phyloP scores from a whole-genome alignment of 2,113 vertebrate genomes.

The Etheostoma spectabile region DNA sequence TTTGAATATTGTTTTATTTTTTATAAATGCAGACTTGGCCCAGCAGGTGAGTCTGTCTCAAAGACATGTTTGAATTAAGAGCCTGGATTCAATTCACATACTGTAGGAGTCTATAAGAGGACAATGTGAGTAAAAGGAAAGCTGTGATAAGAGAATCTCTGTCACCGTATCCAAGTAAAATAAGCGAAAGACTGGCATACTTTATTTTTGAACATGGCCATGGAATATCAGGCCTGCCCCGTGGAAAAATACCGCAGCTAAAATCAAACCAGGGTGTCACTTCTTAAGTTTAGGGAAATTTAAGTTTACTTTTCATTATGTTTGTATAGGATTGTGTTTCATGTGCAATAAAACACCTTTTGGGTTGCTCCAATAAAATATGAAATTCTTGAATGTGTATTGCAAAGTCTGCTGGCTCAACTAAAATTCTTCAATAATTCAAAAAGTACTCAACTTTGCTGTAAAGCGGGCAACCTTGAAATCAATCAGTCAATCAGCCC shows the following conservation, averaged over 20 bases:
- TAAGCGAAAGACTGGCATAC: conserved; percentile 63
- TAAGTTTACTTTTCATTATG: conserved; percentile 70
- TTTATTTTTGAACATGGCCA: conserved; percentile 76
- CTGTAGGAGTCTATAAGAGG: conserved; percentile 42
- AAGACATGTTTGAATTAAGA: conserved; percentile 55
- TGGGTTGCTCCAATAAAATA: conserved; percentile 66
- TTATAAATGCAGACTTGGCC: conserved; percentile 67
- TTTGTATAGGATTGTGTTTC: conserved; percentile 74
- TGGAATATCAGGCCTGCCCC: conserved; percentile 54
- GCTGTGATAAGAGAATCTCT: conserved; percentile 74
- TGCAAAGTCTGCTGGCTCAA: conserved; percentile 52
- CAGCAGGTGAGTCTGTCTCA: conserved; percentile 59
- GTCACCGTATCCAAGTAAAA: conserved; percentile 75
- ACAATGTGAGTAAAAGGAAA: conserved; percentile 66
- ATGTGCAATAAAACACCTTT: conserved; percentile 76
- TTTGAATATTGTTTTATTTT: conserved; percentile 81
- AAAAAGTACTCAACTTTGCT: conserved; percentile 10
- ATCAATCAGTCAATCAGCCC: conserved; percentile 70
- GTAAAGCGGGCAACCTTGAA: conserved; percentile 34
- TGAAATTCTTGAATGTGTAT: conserved; percentile 62
- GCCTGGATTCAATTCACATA: conserved; percentile 63
- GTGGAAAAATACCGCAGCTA: conserved; percentile 73
- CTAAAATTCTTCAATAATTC: conserved; percentile 23
- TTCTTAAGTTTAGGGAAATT: conserved; percentile 53
- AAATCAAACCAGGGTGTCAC: conserved; percentile 67